Evolutionary conservation across 2,888 invertebrate genomes (phyloP), one percentile per base, ranked within the genome.

Genomic region (Piscicola geometra): DNA sequence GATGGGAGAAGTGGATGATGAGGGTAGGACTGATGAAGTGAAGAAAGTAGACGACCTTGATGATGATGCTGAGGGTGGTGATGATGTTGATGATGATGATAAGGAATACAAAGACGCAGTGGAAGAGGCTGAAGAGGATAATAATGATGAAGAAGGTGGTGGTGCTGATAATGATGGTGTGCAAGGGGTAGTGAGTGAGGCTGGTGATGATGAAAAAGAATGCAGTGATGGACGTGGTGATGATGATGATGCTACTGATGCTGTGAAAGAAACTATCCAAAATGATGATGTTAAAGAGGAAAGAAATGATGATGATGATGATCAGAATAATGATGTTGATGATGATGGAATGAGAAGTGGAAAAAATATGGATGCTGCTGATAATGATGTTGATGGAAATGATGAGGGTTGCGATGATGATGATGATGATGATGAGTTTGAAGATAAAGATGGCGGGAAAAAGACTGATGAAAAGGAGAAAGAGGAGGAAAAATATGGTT

Each of bases 381-480:
- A 28, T 47, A 70, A 28, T 1, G 35, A 36, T 71, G 28, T 50
- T 30, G 30, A 41, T 69, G 47, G 73, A n/a, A 32, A 56, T 18
- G 32, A 60, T 64, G 36, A 66, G n/a, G 36, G 33, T 15, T 30
- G 28, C 25, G 28, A 12, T 66, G 32, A 72, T 15, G 68, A 74
- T 56, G 47, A 36, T 33, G 32, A 76, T 18, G 64, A 56, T 30
- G 71, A 52, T 36, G 60, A 67, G n/a, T 15, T 36, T 18, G 64
- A 74, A 33, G 25, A 30, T 5, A 28, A 67, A n/a, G n/a, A 56
- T 12, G 21, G 12, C 9, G 25, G n/a, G 15, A 56, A 12, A 28
- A 56, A 72, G 56, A n/a, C 28, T 28, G 52, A 72, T 30, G 71
- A 41, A 47, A 64, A 64, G 35, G 75, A 77, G 64, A 73, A 64